These are phyloP conservation scores for Hafferia zeledoni DNA, from an alignment of 2,797 vertebrate species.

Conservation along the genomic window DNA sequence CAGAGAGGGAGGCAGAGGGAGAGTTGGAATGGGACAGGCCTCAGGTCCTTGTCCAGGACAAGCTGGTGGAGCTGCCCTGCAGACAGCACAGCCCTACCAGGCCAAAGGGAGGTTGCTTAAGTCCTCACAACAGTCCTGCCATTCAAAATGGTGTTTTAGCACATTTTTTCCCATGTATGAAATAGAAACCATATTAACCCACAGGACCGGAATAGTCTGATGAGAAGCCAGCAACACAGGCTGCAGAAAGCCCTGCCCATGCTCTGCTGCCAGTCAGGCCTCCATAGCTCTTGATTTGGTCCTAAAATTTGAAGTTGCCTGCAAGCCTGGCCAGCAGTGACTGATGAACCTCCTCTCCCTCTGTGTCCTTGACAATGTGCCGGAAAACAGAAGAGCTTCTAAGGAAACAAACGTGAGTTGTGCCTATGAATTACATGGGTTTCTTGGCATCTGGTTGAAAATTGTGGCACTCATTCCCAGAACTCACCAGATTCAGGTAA, in stretches of 20 bases:
- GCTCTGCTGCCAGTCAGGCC: background rate
- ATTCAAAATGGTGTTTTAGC: background rate
- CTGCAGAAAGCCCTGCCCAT: background rate
- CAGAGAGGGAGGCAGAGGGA: background rate
- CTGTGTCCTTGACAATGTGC: background rate
- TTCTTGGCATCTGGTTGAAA: background rate
- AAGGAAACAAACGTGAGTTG: background rate
- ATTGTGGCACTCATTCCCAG: background rate
- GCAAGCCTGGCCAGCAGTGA: background rate
- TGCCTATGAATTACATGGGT: background rate
- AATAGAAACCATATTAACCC: background rate
- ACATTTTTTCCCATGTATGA: background rate
- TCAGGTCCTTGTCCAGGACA: background rate
- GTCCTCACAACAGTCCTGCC: background rate
- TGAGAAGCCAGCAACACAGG: background rate
- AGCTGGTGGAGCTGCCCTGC: background rate
- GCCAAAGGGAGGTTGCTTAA: background rate
- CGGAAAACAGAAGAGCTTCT: background rate
- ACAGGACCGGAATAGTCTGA: background rate
- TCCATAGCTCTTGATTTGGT: background rate
- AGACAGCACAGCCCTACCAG: fast-evolving
- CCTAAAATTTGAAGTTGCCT: background rate
- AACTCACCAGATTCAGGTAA: background rate
- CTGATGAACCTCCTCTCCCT: background rate
- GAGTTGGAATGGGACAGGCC: fast-evolving